phyloP scores from a whole-genome alignment of 2,888 invertebrate genomes.

The Lasioglossum zephyrum region DNA sequence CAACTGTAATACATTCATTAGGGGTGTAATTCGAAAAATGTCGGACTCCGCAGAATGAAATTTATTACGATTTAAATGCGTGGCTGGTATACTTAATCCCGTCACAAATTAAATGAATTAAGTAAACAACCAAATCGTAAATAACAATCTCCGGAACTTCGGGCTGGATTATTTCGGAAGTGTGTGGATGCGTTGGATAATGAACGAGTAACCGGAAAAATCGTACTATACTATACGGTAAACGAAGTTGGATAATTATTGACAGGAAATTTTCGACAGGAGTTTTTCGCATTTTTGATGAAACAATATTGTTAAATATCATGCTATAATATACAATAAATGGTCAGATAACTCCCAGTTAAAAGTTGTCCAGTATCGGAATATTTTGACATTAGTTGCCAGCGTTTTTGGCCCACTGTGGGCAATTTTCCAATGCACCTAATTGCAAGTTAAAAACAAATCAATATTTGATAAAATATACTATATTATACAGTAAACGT shows the following conservation, averaged over 20 bases:
- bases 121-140: background rate
- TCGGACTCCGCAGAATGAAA: background rate
- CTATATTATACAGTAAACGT: background rate
- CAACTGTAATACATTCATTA: background rate
- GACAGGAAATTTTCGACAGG: no score
- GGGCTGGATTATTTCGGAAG: background rate
- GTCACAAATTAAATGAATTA: background rate
- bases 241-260: no score
- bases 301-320: background rate
- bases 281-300: no score
- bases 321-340: background rate
- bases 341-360: background rate
- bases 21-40: background rate
- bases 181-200: background rate
- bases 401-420: background rate
- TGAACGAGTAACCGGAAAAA: background rate
- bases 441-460: no score
- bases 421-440: background rate
- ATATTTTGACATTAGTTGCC: background rate
- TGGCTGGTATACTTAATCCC: no score
- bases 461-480: no score
- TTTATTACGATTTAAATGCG: no score
- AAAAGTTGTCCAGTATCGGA: background rate
- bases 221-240: no score
- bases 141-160: background rate